Evolutionary conservation across 2,797 vertebrate genomes (phyloP).

Genomic region (Gobionotothen gibberifrons): DNA sequence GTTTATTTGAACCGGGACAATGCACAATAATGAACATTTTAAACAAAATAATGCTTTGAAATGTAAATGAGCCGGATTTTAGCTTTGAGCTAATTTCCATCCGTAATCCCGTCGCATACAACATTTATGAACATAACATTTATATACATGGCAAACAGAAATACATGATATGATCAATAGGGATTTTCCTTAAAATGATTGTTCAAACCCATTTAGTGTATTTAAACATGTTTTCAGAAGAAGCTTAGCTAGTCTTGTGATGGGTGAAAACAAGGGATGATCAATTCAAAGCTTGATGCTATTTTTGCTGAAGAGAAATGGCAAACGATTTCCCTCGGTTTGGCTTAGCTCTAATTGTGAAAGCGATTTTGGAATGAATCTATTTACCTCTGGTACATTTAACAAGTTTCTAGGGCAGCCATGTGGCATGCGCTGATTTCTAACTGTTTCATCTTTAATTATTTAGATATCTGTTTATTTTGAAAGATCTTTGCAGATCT

Average conservation of each 20-base stretch:
- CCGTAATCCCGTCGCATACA: no score
- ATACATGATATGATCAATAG: neutral
- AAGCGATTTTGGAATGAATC: slow-evolving; percentile 80
- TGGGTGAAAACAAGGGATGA: slow-evolving; percentile 70
- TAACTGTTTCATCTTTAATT: slow-evolving; percentile 60
- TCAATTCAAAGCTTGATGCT: slow-evolving; percentile 74
- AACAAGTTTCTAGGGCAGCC: slow-evolving; percentile 78
- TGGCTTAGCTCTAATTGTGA: slow-evolving; percentile 82
- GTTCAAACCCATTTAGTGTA: slow-evolving; percentile 65
- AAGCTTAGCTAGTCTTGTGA: slow-evolving; percentile 67
- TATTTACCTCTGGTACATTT: slow-evolving; percentile 77
- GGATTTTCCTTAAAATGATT: slow-evolving; percentile 48
- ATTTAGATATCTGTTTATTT: slow-evolving; percentile 64
- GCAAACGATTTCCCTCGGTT: slow-evolving; percentile 79
- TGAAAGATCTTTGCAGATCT: slow-evolving; percentile 49
- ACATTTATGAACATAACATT: no score
- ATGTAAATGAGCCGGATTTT: no score
- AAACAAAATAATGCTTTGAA: no score
- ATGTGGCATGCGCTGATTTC: slow-evolving; percentile 63
- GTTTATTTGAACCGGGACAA: no score
- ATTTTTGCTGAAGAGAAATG: slow-evolving; percentile 77
- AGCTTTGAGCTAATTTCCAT: no score
- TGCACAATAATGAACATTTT: no score
- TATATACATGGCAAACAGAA: no score
- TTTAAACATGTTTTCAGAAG: slow-evolving; percentile 77